phyloP scores from a whole-genome alignment of 2,113 vertebrate species.

The Melanerpes formicivorus region DNA sequence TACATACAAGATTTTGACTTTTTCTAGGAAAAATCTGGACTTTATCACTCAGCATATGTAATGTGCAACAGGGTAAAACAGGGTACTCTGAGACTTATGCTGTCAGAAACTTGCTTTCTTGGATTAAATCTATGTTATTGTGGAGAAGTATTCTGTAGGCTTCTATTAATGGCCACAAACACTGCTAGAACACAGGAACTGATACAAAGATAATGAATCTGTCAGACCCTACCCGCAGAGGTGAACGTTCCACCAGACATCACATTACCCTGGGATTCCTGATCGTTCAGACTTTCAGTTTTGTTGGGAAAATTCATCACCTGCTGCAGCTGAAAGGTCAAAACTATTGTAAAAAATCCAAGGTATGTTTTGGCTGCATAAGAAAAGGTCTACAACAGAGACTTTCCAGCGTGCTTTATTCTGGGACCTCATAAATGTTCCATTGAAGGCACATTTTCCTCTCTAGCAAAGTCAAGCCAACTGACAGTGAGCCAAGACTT shows the following conservation, averaged over 20 bases:
- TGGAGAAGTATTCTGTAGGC: neutral
- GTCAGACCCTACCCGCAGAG: neutral
- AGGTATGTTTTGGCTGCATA: neutral
- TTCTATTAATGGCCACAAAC: slow-evolving; percentile 3
- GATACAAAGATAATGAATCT: slow-evolving; percentile 17
- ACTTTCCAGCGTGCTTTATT: neutral
- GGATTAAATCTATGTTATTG: neutral
- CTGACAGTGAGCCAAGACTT: neutral
- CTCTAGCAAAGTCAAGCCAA: neutral
- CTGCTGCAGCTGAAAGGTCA: neutral
- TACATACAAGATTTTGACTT: neutral
- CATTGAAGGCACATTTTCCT: neutral
- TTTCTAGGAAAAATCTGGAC: neutral
- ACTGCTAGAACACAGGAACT: neutral
- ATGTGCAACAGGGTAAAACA: neutral
- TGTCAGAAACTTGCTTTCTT: neutral
- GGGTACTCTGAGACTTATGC: neutral
- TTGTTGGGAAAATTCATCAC: neutral
- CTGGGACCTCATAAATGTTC: neutral
- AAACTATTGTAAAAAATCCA: neutral
- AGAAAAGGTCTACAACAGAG: neutral
- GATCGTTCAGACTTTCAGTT: neutral
- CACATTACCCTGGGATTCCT: slow-evolving; percentile 1
- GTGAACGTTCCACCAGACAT: slow-evolving; percentile 39
- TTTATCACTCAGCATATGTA: neutral